Evolutionary conservation across 2,888 invertebrate genomes (phyloP).

Genomic region (Drosophila anomelani): DNA sequence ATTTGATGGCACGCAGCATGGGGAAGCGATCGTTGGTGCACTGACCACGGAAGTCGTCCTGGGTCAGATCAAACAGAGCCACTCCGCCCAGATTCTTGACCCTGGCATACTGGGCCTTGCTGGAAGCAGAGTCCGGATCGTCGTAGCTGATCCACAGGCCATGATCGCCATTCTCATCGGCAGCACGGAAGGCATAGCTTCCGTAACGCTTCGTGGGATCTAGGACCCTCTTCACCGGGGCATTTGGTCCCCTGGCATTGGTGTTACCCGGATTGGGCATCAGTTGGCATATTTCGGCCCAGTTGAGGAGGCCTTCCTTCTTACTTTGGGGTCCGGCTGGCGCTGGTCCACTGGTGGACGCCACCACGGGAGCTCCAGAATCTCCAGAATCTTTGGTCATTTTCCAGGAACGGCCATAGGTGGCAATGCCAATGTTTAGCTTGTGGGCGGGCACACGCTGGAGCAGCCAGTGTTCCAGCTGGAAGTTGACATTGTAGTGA

Average conservation of each 20-base stretch:
- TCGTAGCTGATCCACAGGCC: slow-evolving; percentile 94
- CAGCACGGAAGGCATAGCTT: slow-evolving; percentile 90
- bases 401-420: slow-evolving; percentile 92
- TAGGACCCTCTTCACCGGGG: slow-evolving; percentile 89
- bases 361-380: slow-evolving; percentile 90
- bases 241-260: slow-evolving; percentile 87
- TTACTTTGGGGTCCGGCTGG: slow-evolving; percentile 90
- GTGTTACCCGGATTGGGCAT: slow-evolving; percentile 88
- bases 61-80: slow-evolving; percentile 90
- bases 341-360: slow-evolving; percentile 88
- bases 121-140: slow-evolving; percentile 92
- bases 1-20: slow-evolving; percentile 91
- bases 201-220: slow-evolving; percentile 93
- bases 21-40: slow-evolving; percentile 93
- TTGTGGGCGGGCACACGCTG: slow-evolving; percentile 88
- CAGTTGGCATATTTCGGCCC: slow-evolving; percentile 91
- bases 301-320: slow-evolving; percentile 90
- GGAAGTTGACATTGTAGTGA: slow-evolving; percentile 89
- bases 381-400: slow-evolving; percentile 89
- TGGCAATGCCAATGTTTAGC: slow-evolving; percentile 89
- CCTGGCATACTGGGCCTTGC: slow-evolving; percentile 90
- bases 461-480: slow-evolving; percentile 88
- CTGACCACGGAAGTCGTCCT: slow-evolving; percentile 93
- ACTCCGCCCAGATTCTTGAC: slow-evolving; percentile 92
- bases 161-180: slow-evolving; percentile 88